Evolutionary conservation across 1,140 invertebrate species (phyloP).

Genomic region (Drosophila lacteicornis): DNA sequence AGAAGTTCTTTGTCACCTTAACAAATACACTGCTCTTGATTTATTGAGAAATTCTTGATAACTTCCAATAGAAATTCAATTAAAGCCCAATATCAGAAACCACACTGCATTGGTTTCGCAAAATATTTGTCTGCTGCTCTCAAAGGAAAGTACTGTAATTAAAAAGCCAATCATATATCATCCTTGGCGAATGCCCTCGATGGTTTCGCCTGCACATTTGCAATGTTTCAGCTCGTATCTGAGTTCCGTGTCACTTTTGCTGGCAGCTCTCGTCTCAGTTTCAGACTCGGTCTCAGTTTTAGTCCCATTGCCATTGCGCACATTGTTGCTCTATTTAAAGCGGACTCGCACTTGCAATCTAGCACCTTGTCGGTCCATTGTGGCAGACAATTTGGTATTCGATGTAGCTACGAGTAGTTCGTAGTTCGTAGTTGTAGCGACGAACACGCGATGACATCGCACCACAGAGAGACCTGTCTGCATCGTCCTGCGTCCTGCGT

Average conservation of each 20-base stretch:
- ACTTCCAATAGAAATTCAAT: neutral
- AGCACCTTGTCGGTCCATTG: slow-evolving; percentile 50
- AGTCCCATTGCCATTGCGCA: slow-evolving; percentile 28
- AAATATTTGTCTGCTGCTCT: neutral
- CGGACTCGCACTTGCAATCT: slow-evolving; percentile 30
- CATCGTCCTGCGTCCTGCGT: neutral
- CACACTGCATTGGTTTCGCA: neutral
- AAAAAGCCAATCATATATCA: slow-evolving; percentile 10
- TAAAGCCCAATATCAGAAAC: neutral
- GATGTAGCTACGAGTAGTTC: slow-evolving; percentile 13
- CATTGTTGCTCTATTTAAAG: slow-evolving; percentile 47
- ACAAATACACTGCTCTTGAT: too few species aligned
- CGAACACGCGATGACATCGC: slow-evolving; percentile 37
- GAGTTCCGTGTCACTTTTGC: slow-evolving; percentile 29
- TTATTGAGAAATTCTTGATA: too few species aligned
- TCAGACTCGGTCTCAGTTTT: slow-evolving; percentile 20
- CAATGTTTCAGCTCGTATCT: slow-evolving; percentile 33
- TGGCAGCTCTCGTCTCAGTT: slow-evolving; percentile 40
- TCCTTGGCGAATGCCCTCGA: neutral
- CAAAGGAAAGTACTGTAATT: slow-evolving; percentile 13
- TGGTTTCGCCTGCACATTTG: slow-evolving; percentile 22
- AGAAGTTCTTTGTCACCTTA: too few species aligned
- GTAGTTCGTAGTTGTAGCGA: slow-evolving; percentile 15
- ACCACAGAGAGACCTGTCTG: slow-evolving; percentile 42
- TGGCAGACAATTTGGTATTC: slow-evolving; percentile 53